Percentiles rank a stretch among this genome's conserved stretches.
These are phyloP conservation scores for Acrocephalus scirpaceus DNA, from an alignment of 2,797 vertebrate species.

Conservation along the genomic window DNA sequence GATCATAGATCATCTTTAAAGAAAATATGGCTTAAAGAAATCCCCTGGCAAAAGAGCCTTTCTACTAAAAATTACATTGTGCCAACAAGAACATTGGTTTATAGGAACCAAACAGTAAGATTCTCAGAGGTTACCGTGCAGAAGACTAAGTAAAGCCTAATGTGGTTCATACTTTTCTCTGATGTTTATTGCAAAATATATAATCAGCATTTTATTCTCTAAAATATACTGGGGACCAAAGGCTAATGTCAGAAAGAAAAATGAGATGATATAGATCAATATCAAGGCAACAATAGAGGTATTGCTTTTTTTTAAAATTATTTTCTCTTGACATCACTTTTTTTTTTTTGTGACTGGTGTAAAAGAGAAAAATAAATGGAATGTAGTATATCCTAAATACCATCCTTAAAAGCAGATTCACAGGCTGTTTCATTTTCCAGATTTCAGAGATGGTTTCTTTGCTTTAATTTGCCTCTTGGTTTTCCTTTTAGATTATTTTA, in stretches of 20 bases:
- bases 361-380: neutral
- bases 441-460: neutral
- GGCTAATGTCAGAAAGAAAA: neutral
- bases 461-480: neutral
- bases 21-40: neutral
- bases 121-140: neutral
- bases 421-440: neutral
- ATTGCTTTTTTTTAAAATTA: neutral
- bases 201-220: neutral
- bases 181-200: neutral
- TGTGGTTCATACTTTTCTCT: neutral
- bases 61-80: neutral
- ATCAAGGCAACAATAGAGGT: neutral
- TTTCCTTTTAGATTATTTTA: neutral
- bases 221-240: neutral
- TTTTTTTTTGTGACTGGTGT: neutral
- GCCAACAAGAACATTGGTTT: neutral
- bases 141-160: neutral
- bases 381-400: neutral
- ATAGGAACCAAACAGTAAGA: neutral
- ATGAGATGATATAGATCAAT: neutral
- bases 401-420: neutral
- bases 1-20: neutral
- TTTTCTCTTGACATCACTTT: neutral
- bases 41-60: neutral